A percentile compares a stretch with the other conserved stretches of the same genome.
These are phyloP conservation scores for Carcina quercana DNA, from an alignment of 2,888 invertebrate species.

Conservation along the genomic window DNA sequence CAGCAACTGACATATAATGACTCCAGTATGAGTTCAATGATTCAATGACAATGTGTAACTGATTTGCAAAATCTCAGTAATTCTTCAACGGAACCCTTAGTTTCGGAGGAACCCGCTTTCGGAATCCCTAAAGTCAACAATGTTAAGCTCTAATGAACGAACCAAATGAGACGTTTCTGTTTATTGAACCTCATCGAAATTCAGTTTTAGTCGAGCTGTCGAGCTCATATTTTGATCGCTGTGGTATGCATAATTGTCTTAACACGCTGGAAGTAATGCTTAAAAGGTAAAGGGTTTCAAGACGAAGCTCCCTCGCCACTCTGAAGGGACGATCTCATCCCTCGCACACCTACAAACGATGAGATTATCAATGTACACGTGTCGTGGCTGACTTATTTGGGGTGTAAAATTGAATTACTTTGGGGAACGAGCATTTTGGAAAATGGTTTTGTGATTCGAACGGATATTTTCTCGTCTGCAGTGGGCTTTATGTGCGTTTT, in stretches of 20 bases:
- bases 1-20: no score
- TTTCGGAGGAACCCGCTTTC: no score
- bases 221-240: conserved; percentile 35
- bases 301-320: conserved; percentile 37
- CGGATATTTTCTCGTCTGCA: conserved; percentile 17
- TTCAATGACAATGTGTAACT: no score
- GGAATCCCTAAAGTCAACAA: no score
- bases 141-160: no score
- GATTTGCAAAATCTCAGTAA: no score
- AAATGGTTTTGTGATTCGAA: conserved; percentile 37
- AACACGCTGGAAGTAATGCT: conserved; percentile 51
- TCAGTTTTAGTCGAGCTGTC: conserved; percentile 17
- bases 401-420: conserved; percentile 54
- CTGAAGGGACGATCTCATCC: conserved; percentile 20
- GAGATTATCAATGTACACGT: conserved; percentile 35
- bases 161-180: no score
- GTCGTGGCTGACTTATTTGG: conserved; percentile 41
- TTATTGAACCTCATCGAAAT: conserved; percentile 21
- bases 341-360: conserved; percentile 26
- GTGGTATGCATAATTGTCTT: conserved; percentile 48
- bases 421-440: conserved; percentile 40
- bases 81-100: no score
- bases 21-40: no score
- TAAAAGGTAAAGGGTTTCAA: conserved; percentile 39
- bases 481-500: no score